phyloP scores from a whole-genome alignment of 2,113 vertebrate genomes.

The Dermatemys mawii region DNA sequence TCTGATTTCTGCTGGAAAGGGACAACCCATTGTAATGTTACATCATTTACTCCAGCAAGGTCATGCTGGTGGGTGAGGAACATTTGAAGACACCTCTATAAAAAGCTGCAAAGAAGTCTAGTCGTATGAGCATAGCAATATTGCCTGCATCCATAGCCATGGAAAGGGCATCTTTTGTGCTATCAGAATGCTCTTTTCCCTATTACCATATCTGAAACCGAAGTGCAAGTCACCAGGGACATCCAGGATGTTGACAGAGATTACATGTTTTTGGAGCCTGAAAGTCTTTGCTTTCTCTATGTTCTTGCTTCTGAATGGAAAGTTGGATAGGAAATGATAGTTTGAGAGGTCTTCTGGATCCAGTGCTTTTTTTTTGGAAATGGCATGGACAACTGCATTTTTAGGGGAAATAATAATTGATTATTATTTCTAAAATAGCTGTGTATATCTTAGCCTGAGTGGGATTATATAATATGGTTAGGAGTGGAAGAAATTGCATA shows the following conservation, averaged over 20 bases:
- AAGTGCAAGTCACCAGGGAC: neutral
- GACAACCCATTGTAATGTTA: conserved; percentile 8
- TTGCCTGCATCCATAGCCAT: neutral
- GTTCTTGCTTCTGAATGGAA: neutral
- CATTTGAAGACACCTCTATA: neutral
- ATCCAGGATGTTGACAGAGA: neutral
- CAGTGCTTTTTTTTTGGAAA: neutral
- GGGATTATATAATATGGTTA: neutral
- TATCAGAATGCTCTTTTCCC: conserved; percentile 7
- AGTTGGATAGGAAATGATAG: neutral
- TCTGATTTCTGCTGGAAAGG: conserved; percentile 17
- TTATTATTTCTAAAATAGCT: neutral
- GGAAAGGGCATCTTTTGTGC: neutral
- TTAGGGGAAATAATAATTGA: neutral
- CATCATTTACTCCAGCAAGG: conserved; percentile 35
- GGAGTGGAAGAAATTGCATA: neutral
- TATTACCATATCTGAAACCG: neutral
- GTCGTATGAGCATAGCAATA: neutral
- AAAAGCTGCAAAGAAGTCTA: conserved; percentile 22
- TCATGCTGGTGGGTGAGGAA: neutral
- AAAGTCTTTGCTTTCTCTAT: neutral
- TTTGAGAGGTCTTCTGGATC: neutral
- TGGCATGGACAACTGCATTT: neutral
- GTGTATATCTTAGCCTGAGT: neutral
- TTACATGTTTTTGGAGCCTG: neutral